phyloP scores from a whole-genome alignment of 2,797 vertebrate genomes.

The Acomys russatus region DNA sequence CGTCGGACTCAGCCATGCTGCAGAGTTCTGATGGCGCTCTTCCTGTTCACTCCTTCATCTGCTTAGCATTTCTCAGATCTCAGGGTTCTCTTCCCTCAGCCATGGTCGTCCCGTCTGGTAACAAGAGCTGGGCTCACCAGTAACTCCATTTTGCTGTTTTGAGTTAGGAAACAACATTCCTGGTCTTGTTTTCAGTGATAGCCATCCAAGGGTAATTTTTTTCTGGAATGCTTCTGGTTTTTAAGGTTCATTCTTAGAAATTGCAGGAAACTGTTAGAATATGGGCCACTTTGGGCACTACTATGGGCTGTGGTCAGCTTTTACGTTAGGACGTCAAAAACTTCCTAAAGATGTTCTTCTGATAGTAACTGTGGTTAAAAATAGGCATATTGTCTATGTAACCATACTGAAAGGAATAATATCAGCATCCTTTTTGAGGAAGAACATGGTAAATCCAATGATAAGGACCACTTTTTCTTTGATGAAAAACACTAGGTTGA shows the following conservation, averaged over 20 bases:
- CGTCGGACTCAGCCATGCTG: too few relatives aligned
- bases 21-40: background rate
- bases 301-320: background rate
- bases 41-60: background rate
- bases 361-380: conserved; percentile 59
- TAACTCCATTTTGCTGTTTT: background rate
- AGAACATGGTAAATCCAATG: conserved; percentile 57
- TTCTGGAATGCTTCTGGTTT: conserved; percentile 45
- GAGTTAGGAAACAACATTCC: conserved; percentile 50
- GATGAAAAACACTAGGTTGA: conserved; percentile 57
- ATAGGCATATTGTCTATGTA: background rate
- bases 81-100: background rate
- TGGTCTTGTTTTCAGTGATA: conserved; percentile 40
- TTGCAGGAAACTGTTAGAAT: background rate
- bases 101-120: background rate
- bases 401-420: background rate
- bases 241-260: conserved; percentile 7
- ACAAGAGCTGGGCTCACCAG: background rate
- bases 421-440: conserved; percentile 17
- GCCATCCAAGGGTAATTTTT: background rate
- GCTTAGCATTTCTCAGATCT: background rate
- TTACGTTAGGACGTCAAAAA: background rate
- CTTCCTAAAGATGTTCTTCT: background rate
- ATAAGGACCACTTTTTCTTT: conserved; percentile 30
- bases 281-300: background rate